These are phyloP conservation scores for Macheiramphus alcinus DNA, from an alignment of 2,113 vertebrate species.

Conservation along the genomic window DNA sequence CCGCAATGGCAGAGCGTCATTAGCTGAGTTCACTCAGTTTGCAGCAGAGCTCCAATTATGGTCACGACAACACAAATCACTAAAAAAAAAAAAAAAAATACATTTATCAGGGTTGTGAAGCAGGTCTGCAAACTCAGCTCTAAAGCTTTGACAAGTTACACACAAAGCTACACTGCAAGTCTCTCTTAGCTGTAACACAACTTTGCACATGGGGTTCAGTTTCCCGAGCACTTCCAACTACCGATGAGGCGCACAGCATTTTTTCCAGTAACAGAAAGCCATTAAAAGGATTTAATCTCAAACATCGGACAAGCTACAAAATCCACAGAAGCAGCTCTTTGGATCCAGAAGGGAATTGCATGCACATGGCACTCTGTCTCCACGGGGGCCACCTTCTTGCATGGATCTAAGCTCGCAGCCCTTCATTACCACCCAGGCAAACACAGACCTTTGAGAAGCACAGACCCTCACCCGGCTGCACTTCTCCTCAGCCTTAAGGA, in stretches of 20 bases:
- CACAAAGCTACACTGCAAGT: accelerated
- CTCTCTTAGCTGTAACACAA: background rate
- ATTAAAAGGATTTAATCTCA: accelerated
- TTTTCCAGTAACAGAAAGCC: background rate
- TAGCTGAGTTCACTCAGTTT: accelerated
- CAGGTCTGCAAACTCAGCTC: accelerated
- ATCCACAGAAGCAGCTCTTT: background rate
- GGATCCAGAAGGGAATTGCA: background rate
- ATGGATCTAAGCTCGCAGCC: too few relatives aligned
- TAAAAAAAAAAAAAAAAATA: background rate
- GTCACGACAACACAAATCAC: background rate
- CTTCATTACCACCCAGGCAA: accelerated
- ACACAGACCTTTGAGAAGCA: background rate
- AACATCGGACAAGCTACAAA: background rate
- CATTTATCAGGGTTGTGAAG: too few relatives aligned
- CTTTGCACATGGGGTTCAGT: accelerated
- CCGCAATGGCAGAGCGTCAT: accelerated
- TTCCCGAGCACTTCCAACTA: background rate
- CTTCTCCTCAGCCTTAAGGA: background rate
- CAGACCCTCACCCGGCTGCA: accelerated
- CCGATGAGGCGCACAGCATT: background rate
- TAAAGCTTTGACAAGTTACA: too few relatives aligned
- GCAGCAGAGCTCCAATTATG: background rate
- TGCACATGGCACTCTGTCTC: accelerated
- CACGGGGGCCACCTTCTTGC: accelerated